phyloP scores from a whole-genome alignment of 2,113 vertebrate genomes.

The Urocolius indicus region DNA sequence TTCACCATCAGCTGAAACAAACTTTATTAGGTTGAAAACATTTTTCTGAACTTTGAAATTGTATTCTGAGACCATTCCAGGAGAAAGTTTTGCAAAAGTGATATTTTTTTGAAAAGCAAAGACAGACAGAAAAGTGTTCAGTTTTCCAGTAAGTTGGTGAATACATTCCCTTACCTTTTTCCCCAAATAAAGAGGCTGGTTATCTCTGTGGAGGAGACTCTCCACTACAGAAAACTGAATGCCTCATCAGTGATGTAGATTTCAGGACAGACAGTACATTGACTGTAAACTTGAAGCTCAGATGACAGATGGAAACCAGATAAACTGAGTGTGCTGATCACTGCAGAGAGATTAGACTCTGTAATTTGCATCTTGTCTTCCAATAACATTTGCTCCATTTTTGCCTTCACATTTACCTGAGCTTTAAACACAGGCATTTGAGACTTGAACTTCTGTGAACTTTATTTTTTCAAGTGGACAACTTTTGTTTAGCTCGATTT shows the following conservation, averaged over 20 bases:
- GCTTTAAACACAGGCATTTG: not conserved
- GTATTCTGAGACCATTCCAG: not conserved
- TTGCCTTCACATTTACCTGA: not conserved
- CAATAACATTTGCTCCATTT: not conserved
- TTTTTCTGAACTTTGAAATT: not conserved
- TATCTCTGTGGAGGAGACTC: not conserved
- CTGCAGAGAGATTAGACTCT: slow-evolving; percentile 15
- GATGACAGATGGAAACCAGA: slow-evolving; percentile 66
- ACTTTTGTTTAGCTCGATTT: not conserved
- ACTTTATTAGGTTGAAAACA: not conserved
- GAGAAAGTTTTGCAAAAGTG: not conserved
- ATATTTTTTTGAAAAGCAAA: not conserved
- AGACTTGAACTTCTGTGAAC: not conserved
- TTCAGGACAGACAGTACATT: slow-evolving; percentile 49
- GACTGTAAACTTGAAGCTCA: slow-evolving; percentile 67
- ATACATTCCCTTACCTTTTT: slow-evolving; percentile 6
- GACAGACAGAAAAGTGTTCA: not conserved
- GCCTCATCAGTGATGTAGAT: slow-evolving; percentile 22
- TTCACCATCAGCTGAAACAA: not conserved
- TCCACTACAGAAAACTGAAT: not conserved
- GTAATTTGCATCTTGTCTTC: slow-evolving; percentile 57
- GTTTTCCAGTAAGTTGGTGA: not conserved
- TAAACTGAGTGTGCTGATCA: slow-evolving; percentile 43
- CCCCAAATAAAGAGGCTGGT: not conserved
- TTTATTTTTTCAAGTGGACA: not conserved